Base-by-base conservation (phyloP, 2,113 vertebrate genomes). In the Odocoileus hemionus region DNA sequence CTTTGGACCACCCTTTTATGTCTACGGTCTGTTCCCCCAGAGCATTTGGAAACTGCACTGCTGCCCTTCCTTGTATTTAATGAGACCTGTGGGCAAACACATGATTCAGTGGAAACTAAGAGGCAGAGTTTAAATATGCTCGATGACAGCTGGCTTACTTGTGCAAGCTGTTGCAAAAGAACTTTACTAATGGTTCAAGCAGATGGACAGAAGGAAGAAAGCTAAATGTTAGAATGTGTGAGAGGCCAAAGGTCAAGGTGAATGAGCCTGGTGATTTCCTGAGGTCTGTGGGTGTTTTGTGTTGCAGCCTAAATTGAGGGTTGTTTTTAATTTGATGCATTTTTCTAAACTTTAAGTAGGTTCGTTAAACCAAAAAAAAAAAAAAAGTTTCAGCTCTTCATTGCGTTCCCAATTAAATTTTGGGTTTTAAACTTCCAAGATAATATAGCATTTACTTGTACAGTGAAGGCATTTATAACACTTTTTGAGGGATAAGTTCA, bases 71-170 rank as follows among this genome's bases (percentile, higher is more conserved):
- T 95, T 52, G 50, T 86, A 88, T 97, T 99, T 99, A 99, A 99
- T 98, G 98, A 98, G 98, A 95, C 98, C 98, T 98, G 61, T 98
- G 98, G 98, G 98, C 98, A 98, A 98, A 99, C 98, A 98, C 79
- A 98, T 98, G 98, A 98, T 98, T 98, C 98, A 98, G 98, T 98
- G 98, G 98, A 99, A 99, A 98, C 97, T 97, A 98, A 98, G 96
- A 98, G 98, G 99, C 98, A 98, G 98, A 98, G 98, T 98, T 99
- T 99, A 99, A 99, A 99, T 98, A 98, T 97, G 98, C 98, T 98
- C 97, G 98, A 98, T 99, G 99, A 99, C 99, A 99, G 99, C 99
- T 98, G 98, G 98, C 98, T 99, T 98, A 98, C 98, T 98, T 97
- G 98, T 96, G 97, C 54, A 97, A 98, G 98, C 98, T 98, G 96